These are phyloP conservation scores for Habroteleia sp. DNA, from an alignment of 2,888 invertebrate genomes.

Conservation along the genomic window DNA sequence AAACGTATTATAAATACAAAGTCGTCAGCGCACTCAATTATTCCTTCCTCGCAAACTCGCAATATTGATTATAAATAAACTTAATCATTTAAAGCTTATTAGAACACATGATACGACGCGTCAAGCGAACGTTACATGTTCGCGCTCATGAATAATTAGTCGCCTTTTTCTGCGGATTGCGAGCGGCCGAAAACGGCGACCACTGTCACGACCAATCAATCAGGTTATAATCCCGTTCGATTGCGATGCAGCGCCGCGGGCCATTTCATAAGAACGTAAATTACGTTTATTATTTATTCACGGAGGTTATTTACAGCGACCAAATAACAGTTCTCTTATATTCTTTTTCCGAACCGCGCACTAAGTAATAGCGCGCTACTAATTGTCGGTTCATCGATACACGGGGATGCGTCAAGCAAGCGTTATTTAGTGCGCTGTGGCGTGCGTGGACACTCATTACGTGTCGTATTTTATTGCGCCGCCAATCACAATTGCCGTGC, in stretches of 20 bases:
- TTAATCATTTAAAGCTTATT: constrained; percentile 52
- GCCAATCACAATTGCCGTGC: constrained; percentile 36
- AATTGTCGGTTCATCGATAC: constrained; percentile 67
- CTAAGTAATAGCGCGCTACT: constrained; percentile 62
- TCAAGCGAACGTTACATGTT: constrained; percentile 33
- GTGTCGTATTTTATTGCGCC: constrained; percentile 56
- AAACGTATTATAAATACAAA: constrained; percentile 77
- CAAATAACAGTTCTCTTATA: constrained; percentile 52
- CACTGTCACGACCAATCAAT: constrained; percentile 43
- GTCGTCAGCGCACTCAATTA: constrained; percentile 68
- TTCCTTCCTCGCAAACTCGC: constrained; percentile 44
- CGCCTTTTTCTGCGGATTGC: constrained; percentile 14
- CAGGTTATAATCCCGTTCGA: constrained; percentile 21
- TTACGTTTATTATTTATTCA: constrained; percentile 56
- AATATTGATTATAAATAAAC: constrained; percentile 40
- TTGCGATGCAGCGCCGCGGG: constrained; percentile 35
- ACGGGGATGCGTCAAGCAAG: constrained; percentile 57
- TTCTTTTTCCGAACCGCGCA: constrained; percentile 49
- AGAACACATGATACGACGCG: constrained; percentile 15
- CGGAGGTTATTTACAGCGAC: constrained; percentile 52
- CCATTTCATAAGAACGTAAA: constrained; percentile 35
- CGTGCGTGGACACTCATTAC: constrained; percentile 45
- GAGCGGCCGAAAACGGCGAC: constrained; percentile 5
- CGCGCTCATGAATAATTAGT: constrained; percentile 46
- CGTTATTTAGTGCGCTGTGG: constrained; percentile 59